Evolutionary conservation across 2,113 vertebrate species (phyloP), one percentile per base, ranked within the genome.

Genomic region (Chlamydotis undulata): DNA sequence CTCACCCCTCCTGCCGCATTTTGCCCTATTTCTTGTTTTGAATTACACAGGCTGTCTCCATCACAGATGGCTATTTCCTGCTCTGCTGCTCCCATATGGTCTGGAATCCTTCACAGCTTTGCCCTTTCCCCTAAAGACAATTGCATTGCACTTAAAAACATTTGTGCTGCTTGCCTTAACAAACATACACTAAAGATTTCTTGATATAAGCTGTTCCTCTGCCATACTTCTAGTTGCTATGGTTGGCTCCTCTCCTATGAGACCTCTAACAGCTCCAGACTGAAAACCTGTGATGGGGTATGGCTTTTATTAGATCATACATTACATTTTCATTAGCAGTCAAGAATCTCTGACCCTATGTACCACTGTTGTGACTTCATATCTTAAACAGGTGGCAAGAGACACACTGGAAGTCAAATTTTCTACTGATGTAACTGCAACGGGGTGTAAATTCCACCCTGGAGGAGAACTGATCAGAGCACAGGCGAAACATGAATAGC

Each of bases 81-180:
- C 33, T 75, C 65, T 71, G 76, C 82, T 82, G 39, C 73, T 87
- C 50, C 93, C 89, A 90, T 69, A 87, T 80, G 93, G 56, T 80
- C 77, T 91, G 92, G 63, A 95, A 87, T 65, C 39, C 50, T 91
- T 71, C 81, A 90, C 16, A 83, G 71, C 26, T 95, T 92, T 86
- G 56, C 43, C 67, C 45, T 79, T 81, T 77, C 35, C 68, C 56
- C 69, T 79, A 50, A 94, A 92, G 83, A 92, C 77, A 92, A 93
- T 13, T 75, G 67, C n/a, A 43, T 17, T 61, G 47, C 60, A 79
- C 43, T 95, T 89, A 47, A 68, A 89, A 92, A 63, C 50, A 79
- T 70, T 71, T 79, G n/a, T 93, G 76, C 74, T 73, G 87, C 79
- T 91, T 88, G 55, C 61, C 65, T 91, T 74, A 93, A 76, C 60